Conservation (phyloP, 2,888 invertebrate species). For the Apeira syringaria region DNA sequence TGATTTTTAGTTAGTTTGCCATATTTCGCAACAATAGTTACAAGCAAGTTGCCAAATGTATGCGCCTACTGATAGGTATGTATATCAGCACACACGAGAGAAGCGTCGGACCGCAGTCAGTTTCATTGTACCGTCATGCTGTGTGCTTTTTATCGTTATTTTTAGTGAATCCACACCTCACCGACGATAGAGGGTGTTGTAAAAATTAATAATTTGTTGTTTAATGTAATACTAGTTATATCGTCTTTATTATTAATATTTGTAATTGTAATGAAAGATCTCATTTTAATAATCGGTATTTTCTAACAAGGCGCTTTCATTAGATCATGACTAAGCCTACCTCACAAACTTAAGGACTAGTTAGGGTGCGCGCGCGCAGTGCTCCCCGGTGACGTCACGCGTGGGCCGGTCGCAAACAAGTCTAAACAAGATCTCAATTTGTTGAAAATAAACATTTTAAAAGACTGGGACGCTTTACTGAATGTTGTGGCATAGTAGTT, state of each 20-base stretch:
- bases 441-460: slow-evolving; percentile 82
- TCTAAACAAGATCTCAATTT: slow-evolving; percentile 84
- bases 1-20: slow-evolving; percentile 29
- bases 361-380: slow-evolving; percentile 37
- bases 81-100: slow-evolving; percentile 7
- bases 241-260: slow-evolving; percentile 80
- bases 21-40: slow-evolving; percentile 27
- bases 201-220: slow-evolving; percentile 80
- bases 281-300: slow-evolving; percentile 84
- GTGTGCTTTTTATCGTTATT: slow-evolving; percentile 59
- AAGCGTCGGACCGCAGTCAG: slow-evolving; percentile 33
- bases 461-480: slow-evolving; percentile 84
- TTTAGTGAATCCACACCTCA: slow-evolving; percentile 52
- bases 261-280: slow-evolving; percentile 84
- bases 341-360: slow-evolving; percentile 79
- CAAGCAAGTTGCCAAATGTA: slow-evolving; percentile 27
- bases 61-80: slow-evolving; percentile 5
- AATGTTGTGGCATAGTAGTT: slow-evolving; percentile 83
- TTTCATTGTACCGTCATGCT: slow-evolving; percentile 76
- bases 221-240: slow-evolving; percentile 81
- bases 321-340: slow-evolving; percentile 84
- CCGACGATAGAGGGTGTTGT: slow-evolving; percentile 63
- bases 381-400: slow-evolving; percentile 35
- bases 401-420: slow-evolving; percentile 69
- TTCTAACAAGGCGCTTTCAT: slow-evolving; percentile 84